Conservation (phyloP, 2,113 vertebrate genomes). For the Callipepla squamata region DNA sequence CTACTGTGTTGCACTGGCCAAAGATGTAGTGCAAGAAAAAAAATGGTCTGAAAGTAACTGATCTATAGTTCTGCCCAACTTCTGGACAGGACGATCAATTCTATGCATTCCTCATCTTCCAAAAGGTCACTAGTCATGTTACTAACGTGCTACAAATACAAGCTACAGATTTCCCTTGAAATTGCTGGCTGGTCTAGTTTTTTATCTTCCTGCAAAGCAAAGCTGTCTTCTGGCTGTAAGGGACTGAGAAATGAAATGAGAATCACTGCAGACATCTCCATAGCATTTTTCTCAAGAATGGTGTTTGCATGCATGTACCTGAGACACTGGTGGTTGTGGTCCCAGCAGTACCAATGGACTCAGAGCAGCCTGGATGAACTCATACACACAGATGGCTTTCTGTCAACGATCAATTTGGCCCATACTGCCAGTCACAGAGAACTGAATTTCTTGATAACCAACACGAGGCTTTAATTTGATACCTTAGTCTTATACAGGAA, state of each 20-base stretch:
- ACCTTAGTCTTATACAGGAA: not conserved
- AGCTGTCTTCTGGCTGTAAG: not conserved
- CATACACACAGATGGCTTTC: not conserved
- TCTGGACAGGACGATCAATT: constrained; percentile 43
- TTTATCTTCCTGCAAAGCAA: not conserved
- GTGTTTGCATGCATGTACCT: not conserved
- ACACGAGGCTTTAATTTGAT: not conserved
- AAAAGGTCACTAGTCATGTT: constrained; percentile 57
- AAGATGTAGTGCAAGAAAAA: constrained; percentile 5
- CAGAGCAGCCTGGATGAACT: not conserved
- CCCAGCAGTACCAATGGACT: not conserved
- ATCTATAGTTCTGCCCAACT: constrained; percentile 15
- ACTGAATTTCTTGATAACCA: not conserved
- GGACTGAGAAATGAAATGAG: not conserved
- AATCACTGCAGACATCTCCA: not conserved
- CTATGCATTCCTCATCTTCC: constrained; percentile 9
- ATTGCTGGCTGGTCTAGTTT: constrained; percentile 14
- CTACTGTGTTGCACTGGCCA: not conserved
- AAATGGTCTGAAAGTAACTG: not conserved
- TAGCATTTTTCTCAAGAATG: not conserved
- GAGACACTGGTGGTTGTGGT: not conserved
- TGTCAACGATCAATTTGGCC: not conserved
- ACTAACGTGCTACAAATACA: constrained; percentile 36
- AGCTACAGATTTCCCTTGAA: constrained; percentile 35
- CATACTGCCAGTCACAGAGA: not conserved